Conservation (phyloP, 2,113 vertebrate species). For the Epinephelus fuscoguttatus region DNA sequence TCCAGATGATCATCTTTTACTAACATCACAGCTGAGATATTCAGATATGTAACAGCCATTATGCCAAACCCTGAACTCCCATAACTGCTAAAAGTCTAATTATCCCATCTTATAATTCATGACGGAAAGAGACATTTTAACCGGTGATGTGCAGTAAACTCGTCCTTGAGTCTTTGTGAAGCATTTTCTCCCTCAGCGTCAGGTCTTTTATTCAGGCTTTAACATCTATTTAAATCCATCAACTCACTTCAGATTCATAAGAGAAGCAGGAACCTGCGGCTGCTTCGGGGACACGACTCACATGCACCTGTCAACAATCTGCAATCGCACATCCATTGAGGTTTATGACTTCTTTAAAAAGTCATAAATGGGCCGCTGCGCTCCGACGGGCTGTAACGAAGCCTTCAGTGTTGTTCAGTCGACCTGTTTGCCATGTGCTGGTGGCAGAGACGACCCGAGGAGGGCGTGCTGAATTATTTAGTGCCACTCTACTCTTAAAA, state of each 20-base stretch:
- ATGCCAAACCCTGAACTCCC: background rate
- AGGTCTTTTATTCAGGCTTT: slow-evolving; percentile 10
- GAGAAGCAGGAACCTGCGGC: background rate
- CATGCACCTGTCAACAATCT: slow-evolving; percentile 16
- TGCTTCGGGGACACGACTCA: background rate
- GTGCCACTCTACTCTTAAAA: slow-evolving; percentile 66
- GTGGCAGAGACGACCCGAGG: slow-evolving; percentile 24
- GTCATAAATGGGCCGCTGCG: background rate
- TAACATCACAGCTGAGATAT: background rate
- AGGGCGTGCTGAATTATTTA: slow-evolving; percentile 76
- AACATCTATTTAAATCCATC: background rate
- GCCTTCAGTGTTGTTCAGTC: slow-evolving; percentile 21
- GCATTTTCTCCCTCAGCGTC: background rate
- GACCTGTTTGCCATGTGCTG: slow-evolving; percentile 55
- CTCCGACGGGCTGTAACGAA: slow-evolving; percentile 1
- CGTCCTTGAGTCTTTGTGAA: background rate
- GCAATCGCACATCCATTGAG: slow-evolving; percentile 22
- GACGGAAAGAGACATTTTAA: background rate
- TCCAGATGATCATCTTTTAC: background rate
- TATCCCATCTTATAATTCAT: slow-evolving; percentile 41
- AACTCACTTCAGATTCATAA: slow-evolving; percentile 8
- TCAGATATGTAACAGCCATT: background rate
- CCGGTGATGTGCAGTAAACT: background rate
- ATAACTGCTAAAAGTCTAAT: slow-evolving; percentile 5
- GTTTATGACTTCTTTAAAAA: background rate